phyloP scores from a whole-genome alignment of 2,113 vertebrate genomes.

The Bos javanicus region DNA sequence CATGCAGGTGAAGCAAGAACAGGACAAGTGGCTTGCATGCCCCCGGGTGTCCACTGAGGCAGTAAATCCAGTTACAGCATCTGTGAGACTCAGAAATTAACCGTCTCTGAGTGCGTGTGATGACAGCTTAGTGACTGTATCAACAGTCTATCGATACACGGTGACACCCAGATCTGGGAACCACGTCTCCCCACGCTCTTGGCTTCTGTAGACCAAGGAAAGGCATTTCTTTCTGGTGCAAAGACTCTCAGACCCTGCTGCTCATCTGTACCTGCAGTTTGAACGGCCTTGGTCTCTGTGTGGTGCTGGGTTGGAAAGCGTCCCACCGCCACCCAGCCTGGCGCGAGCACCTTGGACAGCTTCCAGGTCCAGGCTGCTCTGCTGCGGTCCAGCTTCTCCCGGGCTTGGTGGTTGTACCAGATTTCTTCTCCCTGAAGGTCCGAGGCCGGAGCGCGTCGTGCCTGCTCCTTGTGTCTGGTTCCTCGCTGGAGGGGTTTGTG shows the following conservation, averaged over 20 bases:
- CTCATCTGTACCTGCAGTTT: background rate
- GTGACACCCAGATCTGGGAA: background rate
- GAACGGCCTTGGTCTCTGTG: background rate
- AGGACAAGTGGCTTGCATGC: background rate
- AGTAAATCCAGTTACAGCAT: background rate
- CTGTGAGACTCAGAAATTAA: background rate
- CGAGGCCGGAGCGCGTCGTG: no score
- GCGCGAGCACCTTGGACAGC: background rate
- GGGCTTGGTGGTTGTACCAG: fast-evolving
- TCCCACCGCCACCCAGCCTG: background rate
- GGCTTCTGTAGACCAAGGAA: background rate
- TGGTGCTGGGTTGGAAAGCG: background rate
- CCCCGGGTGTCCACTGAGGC: background rate
- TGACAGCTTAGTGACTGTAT: background rate
- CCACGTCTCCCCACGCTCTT: background rate
- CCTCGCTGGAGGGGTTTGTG: background rate
- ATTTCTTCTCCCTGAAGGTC: background rate
- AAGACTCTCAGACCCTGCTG: background rate
- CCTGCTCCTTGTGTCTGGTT: background rate
- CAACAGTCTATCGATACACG: conserved; percentile 20
- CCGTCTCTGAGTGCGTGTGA: background rate
- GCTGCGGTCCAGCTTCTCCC: no score
- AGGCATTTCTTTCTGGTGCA: background rate
- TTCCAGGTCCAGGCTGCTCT: background rate
- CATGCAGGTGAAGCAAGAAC: fast-evolving